phyloP scores from a whole-genome alignment of 2,888 invertebrate genomes.

The Mayetiola destructor region DNA sequence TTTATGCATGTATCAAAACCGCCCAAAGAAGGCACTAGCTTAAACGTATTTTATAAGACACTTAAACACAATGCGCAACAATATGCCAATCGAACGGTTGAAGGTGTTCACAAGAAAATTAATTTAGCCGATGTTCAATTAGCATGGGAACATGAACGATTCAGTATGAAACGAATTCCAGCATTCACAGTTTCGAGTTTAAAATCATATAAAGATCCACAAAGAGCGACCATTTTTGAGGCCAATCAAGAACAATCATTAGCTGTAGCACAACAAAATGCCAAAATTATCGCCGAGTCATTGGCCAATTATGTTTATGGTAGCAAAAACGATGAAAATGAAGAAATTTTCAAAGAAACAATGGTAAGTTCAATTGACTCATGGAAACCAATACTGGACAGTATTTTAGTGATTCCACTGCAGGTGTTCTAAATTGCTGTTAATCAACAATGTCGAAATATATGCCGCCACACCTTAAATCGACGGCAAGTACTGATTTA shows the following conservation, averaged over 20 bases:
- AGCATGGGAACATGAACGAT: conserved; percentile 96
- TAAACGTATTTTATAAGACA: conserved; percentile 50
- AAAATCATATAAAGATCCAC: conserved; percentile 32
- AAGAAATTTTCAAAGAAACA: neutral
- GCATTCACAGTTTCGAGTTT: conserved; percentile 82
- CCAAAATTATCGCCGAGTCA: conserved; percentile 64
- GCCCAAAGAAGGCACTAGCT: conserved; percentile 69
- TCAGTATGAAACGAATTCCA: conserved; percentile 78
- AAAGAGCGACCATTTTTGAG: conserved; percentile 30
- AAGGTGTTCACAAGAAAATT: conserved; percentile 86
- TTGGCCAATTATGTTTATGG: conserved; percentile 59
- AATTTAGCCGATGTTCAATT: conserved; percentile 82
- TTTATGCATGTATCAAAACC: conserved; percentile 93
- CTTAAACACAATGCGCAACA: conserved; percentile 42
- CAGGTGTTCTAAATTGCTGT: neutral
- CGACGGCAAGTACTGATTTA: neutral
- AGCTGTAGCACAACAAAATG: conserved; percentile 38
- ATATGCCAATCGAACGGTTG: conserved; percentile 39
- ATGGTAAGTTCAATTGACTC: neutral
- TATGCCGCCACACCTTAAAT: neutral
- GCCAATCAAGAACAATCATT: conserved; percentile 21
- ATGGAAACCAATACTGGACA: conserved; percentile 5
- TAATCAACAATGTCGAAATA: neutral
- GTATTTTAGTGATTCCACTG: conserved; percentile 6
- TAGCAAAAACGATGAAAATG: neutral